Percentiles rank a stretch among this genome's conserved stretches.
phyloP scores from a whole-genome alignment of 1,140 invertebrate genomes.

The Bombus breviceps region DNA sequence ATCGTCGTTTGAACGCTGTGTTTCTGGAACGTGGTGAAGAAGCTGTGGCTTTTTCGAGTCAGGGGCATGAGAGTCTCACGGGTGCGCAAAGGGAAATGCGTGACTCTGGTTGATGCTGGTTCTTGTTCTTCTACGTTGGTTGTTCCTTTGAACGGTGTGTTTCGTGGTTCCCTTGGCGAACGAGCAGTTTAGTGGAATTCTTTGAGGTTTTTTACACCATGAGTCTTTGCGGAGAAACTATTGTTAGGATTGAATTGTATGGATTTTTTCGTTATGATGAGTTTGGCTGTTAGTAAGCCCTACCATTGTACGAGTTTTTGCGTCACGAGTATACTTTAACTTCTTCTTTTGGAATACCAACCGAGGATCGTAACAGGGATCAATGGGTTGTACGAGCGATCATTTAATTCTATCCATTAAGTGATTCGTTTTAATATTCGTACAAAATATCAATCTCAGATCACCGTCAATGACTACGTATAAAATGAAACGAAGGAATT shows the following conservation, averaged over 20 bases:
- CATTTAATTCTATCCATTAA: too few relatives aligned
- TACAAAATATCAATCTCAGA: too few relatives aligned
- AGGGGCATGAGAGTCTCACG: conserved; percentile 23
- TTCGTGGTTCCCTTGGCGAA: neutral
- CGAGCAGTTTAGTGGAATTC: neutral
- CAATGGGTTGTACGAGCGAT: too few relatives aligned
- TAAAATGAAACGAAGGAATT: too few relatives aligned
- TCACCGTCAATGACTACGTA: too few relatives aligned
- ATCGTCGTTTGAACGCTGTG: conserved; percentile 34
- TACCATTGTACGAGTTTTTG: neutral
- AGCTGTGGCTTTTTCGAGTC: conserved; percentile 3
- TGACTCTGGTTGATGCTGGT: neutral
- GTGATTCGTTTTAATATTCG: too few relatives aligned
- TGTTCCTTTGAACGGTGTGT: neutral
- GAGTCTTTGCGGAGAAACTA: neutral
- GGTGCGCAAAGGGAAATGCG: conserved; percentile 24
- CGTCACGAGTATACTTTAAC: too few relatives aligned
- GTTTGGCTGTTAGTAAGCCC: neutral
- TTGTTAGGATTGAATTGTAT: neutral
- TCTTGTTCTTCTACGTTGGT: conserved; percentile 10
- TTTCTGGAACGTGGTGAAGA: conserved; percentile 1
- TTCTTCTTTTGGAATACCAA: too few relatives aligned
- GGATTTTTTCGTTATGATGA: neutral
- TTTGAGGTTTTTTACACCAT: neutral
- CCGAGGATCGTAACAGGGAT: too few relatives aligned